Conservation (phyloP, 1,140 invertebrate species). For the Zaprionus kolodkinae region DNA sequence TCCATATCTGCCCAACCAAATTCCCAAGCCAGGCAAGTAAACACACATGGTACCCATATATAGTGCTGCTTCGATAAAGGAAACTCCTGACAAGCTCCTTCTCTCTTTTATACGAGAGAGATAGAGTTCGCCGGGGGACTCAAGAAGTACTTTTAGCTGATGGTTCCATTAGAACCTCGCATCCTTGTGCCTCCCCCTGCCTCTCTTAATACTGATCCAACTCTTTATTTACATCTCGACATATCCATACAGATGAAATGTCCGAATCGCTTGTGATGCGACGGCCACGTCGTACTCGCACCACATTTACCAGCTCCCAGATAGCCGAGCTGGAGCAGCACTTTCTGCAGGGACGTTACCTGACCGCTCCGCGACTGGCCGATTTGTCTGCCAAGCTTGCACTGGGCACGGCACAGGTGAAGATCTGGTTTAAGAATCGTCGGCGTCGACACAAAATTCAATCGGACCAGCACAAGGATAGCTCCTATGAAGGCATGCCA, state of each 20-base stretch:
- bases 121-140: neutral
- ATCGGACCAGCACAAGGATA: conserved; percentile 74
- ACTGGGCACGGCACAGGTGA: conserved; percentile 93
- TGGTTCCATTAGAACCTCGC: neutral
- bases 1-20: conserved; percentile 75
- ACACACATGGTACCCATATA: neutral
- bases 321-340: conserved; percentile 87
- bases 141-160: neutral
- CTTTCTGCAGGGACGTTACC: conserved; percentile 88
- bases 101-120: neutral
- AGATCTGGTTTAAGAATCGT: conserved; percentile 91
- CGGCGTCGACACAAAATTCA: conserved; percentile 78
- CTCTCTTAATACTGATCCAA: conserved; percentile 8
- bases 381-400: conserved; percentile 90
- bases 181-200: neutral
- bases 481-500: conserved; percentile 72
- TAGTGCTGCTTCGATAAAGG: conserved; percentile 3
- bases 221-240: neutral
- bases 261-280: conserved; percentile 77
- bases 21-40: conserved; percentile 71
- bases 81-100: neutral
- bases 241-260: conserved; percentile 56
- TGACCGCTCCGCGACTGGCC: conserved; percentile 91
- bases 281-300: conserved; percentile 85
- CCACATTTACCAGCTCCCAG: conserved; percentile 93